Percentiles rank a stretch among this genome's conserved stretches.
phyloP scores from a whole-genome alignment of 2,113 vertebrate genomes.

The Capra hircus region DNA sequence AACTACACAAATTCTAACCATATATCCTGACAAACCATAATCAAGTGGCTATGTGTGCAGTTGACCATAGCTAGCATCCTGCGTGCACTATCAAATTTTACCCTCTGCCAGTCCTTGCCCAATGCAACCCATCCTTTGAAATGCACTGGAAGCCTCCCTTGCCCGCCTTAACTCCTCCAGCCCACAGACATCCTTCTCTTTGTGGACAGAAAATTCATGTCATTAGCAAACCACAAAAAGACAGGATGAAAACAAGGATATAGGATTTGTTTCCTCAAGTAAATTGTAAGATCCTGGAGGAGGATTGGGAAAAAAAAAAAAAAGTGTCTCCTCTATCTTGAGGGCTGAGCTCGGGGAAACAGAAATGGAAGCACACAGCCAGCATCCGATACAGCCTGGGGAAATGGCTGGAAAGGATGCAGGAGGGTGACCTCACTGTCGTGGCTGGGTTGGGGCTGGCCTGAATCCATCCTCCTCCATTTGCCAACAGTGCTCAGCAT shows the following conservation, averaged over 20 bases:
- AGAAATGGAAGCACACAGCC: neutral
- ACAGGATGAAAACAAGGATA: neutral
- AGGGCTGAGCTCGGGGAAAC: neutral
- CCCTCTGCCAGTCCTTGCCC: neutral
- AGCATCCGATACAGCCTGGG: neutral
- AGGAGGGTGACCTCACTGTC: accelerated
- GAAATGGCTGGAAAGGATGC: neutral
- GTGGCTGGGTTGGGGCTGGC: accelerated
- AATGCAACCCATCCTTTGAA: too few relatives aligned
- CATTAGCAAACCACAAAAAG: neutral
- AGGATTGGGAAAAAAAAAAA: neutral
- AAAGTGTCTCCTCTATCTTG: neutral
- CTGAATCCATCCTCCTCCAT: neutral
- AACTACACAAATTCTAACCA: neutral
- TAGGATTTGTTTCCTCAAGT: neutral
- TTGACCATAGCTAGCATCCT: neutral
- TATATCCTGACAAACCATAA: accelerated
- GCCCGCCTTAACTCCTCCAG: neutral
- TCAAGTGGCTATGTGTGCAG: accelerated
- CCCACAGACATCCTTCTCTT: neutral
- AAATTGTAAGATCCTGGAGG: neutral
- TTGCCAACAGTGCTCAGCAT: neutral
- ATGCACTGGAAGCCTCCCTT: neutral
- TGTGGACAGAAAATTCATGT: neutral
- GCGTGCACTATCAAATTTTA: accelerated